These are phyloP conservation scores for Pomatostomus ruficeps DNA, from an alignment of 2,113 vertebrate species.

Conservation along the genomic window DNA sequence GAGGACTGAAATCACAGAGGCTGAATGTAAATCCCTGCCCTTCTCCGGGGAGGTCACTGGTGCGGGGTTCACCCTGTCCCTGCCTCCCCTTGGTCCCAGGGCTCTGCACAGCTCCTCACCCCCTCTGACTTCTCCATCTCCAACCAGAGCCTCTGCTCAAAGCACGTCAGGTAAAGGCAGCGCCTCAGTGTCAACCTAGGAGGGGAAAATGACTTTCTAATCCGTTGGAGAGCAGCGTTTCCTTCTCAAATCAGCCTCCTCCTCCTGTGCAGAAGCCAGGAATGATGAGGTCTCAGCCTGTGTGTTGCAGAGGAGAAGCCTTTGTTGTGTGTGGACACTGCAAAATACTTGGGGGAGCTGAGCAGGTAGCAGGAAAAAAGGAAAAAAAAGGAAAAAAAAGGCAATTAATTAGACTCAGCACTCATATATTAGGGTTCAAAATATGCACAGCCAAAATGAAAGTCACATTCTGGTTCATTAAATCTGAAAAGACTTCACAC, in stretches of 20 bases:
- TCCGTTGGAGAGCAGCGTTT: neutral
- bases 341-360: neutral
- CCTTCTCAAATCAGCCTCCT: neutral
- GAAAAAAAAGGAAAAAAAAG: neutral
- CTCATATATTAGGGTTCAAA: conserved; percentile 6
- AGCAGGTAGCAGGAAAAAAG: neutral
- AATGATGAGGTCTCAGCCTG: neutral
- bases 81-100: neutral
- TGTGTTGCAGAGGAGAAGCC: neutral
- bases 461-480: conserved; percentile 27
- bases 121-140: neutral
- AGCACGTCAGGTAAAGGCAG: neutral
- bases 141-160: neutral
- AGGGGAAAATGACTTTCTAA: neutral
- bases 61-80: neutral
- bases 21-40: neutral
- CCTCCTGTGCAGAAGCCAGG: neutral
- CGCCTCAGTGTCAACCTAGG: neutral
- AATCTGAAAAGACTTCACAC: conserved; percentile 25
- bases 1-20: neutral
- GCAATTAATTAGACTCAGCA: conserved; percentile 31
- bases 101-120: neutral
- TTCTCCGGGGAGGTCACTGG: fast-evolving
- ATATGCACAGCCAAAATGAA: conserved; percentile 24
- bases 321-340: neutral